Conservation (phyloP, 2,797 vertebrate genomes). For the Heteromormyrus szaboi region DNA sequence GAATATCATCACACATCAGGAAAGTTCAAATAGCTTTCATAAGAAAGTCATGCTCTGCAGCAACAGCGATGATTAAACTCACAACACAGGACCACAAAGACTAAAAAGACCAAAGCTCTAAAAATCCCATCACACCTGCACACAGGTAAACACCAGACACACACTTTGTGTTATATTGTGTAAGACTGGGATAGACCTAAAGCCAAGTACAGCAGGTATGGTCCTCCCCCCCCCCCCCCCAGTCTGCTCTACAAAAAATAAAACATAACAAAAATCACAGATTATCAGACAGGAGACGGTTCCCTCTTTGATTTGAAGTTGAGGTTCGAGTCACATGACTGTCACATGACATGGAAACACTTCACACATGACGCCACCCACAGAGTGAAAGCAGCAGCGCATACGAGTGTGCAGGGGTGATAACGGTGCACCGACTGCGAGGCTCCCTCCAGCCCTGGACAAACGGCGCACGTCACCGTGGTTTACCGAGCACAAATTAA, state of each 20-base stretch:
- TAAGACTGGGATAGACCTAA: neutral
- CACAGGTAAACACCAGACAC: neutral
- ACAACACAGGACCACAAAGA: neutral
- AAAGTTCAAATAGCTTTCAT: neutral
- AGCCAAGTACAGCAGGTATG: neutral
- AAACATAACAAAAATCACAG: neutral
- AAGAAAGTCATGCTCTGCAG: neutral
- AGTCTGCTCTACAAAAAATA: neutral
- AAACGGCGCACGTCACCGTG: neutral
- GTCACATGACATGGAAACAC: neutral
- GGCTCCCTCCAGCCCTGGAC: neutral
- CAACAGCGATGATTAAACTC: neutral
- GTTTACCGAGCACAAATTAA: constrained; percentile 5
- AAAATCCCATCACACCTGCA: neutral
- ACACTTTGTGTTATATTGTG: neutral
- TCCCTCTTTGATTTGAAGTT: neutral
- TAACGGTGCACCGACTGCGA: neutral
- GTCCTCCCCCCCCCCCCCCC: neutral
- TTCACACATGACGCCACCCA: neutral
- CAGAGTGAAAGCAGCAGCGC: neutral
- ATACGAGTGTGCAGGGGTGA: neutral
- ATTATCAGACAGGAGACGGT: neutral
- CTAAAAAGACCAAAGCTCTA: neutral
- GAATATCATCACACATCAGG: neutral
- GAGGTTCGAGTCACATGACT: neutral